Percentiles rank a stretch among this genome's conserved stretches.
phyloP scores from a whole-genome alignment of 2,797 vertebrate species.

The Xiphorhynchus erythropygius region DNA sequence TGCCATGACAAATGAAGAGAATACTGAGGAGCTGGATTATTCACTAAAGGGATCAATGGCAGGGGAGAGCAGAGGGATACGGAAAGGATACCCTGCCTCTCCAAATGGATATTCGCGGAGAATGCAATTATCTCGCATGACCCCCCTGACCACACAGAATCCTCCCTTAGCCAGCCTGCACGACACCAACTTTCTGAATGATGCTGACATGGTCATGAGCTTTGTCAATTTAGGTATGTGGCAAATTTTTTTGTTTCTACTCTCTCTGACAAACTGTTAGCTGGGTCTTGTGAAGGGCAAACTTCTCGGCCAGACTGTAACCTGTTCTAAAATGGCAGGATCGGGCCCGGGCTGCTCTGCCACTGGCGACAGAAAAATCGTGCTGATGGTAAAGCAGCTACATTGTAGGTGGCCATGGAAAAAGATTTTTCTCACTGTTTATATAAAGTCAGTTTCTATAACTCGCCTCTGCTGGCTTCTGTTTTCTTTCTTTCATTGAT shows the following conservation, averaged over 20 bases:
- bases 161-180: slow-evolving; percentile 88
- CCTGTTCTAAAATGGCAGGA: slow-evolving; percentile 24
- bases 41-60: slow-evolving; percentile 80
- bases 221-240: slow-evolving; percentile 98
- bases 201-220: slow-evolving; percentile 99
- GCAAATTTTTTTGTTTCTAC: slow-evolving; percentile 59
- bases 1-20: slow-evolving; percentile 94
- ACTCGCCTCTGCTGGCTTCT: slow-evolving; percentile 72
- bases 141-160: slow-evolving; percentile 87
- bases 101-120: slow-evolving; percentile 88
- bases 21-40: slow-evolving; percentile 80
- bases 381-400: slow-evolving; percentile 65
- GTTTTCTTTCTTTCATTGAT: slow-evolving; percentile 75
- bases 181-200: slow-evolving; percentile 96
- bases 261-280: slow-evolving; percentile 32
- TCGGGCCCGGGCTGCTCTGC: background rate
- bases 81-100: slow-evolving; percentile 83
- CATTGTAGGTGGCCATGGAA: slow-evolving; percentile 74
- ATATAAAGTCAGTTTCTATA: slow-evolving; percentile 77
- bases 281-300: background rate
- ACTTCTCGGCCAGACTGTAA: background rate
- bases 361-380: slow-evolving; percentile 28
- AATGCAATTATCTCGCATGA: slow-evolving; percentile 86
- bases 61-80: slow-evolving; percentile 81
- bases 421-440: slow-evolving; percentile 70